A percentile compares a stretch with the other conserved stretches of the same genome.
Evolutionary conservation across 2,888 invertebrate species (phyloP).

Genomic region (Temnothorax rugatulus): DNA sequence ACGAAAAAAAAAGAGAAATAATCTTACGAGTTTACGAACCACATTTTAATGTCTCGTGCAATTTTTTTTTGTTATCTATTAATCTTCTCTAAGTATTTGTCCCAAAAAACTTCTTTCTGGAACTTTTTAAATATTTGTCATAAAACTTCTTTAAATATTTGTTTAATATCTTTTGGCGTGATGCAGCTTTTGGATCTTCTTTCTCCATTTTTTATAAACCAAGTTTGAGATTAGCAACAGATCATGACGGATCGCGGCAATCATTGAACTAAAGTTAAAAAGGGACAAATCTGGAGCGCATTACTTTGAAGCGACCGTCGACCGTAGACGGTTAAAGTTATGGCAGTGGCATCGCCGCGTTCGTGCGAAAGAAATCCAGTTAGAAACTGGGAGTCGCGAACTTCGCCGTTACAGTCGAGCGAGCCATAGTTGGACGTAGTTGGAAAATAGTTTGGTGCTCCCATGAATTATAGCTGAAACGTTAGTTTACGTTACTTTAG

Average conservation of each 20-base stretch:
- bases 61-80: neutral
- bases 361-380: conserved; percentile 52
- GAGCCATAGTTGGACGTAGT: conserved; percentile 51
- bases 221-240: conserved; percentile 13
- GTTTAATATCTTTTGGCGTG: neutral
- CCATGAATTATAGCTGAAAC: conserved; percentile 48
- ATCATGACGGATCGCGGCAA: neutral
- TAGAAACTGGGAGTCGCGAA: conserved; percentile 49
- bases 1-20: neutral
- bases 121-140: neutral
- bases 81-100: neutral
- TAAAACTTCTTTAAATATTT: neutral
- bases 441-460: conserved; percentile 52
- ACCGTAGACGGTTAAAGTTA: conserved; percentile 42
- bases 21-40: neutral
- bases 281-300: conserved; percentile 10
- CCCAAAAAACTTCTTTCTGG: too few relatives aligned
- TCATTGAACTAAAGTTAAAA: conserved; percentile 10
- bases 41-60: neutral
- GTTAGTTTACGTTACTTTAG: conserved; percentile 42
- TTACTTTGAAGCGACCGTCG: conserved; percentile 17
- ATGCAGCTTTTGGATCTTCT: neutral
- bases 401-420: conserved; percentile 42
- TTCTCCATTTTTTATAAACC: neutral
- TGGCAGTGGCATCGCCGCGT: conserved; percentile 25